phyloP scores from a whole-genome alignment of 1,140 invertebrate species.

The Neuroterus valhalla region DNA sequence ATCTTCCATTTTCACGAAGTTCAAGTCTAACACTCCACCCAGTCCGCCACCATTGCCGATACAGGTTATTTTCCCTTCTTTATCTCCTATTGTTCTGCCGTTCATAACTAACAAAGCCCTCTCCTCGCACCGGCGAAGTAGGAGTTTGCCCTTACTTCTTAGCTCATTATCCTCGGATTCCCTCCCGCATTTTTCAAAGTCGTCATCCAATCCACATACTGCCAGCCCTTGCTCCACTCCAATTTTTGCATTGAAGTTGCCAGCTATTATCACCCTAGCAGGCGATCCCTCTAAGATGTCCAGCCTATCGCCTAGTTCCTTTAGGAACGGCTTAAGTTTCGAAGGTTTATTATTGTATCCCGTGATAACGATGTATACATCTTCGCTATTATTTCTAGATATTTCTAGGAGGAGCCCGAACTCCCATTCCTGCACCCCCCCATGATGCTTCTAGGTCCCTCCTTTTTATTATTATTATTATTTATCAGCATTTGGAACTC shows the following conservation, averaged over 20 bases:
- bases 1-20: background rate
- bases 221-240: background rate
- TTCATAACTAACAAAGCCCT: constrained; percentile 8
- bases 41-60: background rate
- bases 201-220: background rate
- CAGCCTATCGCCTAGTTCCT: background rate
- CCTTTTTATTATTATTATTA: no score
- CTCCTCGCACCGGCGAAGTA: constrained; percentile 28
- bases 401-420: background rate
- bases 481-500: no score
- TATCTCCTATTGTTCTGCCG: constrained; percentile 21
- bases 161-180: background rate
- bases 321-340: background rate
- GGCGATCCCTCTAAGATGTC: background rate
- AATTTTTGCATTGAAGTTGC: constrained; percentile 29
- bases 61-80: constrained; percentile 20
- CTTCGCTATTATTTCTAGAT: background rate
- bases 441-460: no score
- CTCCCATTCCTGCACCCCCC: background rate
- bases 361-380: background rate
- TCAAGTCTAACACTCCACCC: background rate
- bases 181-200: background rate
- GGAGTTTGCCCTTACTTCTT: constrained; percentile 14
- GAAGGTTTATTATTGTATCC: background rate
- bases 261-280: background rate